These are phyloP conservation scores for Gallinago stenura DNA, from an alignment of 2,797 vertebrate genomes.

Conservation along the genomic window DNA sequence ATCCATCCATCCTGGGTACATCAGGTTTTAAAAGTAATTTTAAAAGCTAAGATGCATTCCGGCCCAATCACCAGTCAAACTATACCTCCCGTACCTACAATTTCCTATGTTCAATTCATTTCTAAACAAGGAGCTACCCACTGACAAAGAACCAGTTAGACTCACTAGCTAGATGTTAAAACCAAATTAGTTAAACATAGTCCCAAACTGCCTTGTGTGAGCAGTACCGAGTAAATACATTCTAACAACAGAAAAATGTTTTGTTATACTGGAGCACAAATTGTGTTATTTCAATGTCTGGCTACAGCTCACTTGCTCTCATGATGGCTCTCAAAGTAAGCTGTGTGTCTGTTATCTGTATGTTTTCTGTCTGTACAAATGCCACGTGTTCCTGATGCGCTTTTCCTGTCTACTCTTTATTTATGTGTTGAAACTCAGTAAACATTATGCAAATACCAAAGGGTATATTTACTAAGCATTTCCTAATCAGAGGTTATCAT, in stretches of 20 bases:
- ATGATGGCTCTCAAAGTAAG: not conserved
- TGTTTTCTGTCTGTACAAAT: not conserved
- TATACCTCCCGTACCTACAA: not conserved
- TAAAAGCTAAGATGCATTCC: not conserved
- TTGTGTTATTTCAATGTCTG: not conserved
- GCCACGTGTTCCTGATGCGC: not conserved
- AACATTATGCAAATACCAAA: conserved; percentile 65
- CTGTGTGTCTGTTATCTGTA: not conserved
- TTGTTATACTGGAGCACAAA: not conserved
- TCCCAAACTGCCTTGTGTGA: not conserved
- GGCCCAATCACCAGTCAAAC: not conserved
- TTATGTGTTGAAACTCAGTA: conserved; percentile 56
- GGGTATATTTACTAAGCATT: conserved; percentile 67
- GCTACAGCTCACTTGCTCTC: not conserved
- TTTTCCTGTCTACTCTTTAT: not conserved
- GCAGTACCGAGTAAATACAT: not conserved
- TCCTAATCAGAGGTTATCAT: conserved; percentile 6
- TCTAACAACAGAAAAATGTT: not conserved
- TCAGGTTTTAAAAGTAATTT: not conserved
- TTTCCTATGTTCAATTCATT: not conserved
- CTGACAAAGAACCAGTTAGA: not conserved
- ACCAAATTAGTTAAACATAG: not conserved
- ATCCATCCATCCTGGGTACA: not conserved
- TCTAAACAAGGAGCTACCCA: not conserved
- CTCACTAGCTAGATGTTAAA: not conserved